These are phyloP conservation scores for Heterocephalus glaber DNA, from an alignment of 2,113 vertebrate genomes.

Conservation along the genomic window DNA sequence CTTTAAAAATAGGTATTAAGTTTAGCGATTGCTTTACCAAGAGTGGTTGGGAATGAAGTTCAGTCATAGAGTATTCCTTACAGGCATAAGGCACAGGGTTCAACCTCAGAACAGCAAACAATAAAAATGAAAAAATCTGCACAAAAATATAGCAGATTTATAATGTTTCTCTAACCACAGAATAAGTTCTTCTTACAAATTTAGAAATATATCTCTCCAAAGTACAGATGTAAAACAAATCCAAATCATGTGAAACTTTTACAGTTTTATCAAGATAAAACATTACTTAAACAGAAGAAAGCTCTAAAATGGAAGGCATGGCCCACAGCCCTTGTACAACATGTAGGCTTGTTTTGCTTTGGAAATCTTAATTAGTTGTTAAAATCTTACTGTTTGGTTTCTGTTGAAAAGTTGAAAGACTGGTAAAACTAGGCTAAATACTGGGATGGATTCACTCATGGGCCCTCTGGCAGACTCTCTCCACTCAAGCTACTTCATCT, in stretches of 20 bases:
- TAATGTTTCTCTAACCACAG: neutral
- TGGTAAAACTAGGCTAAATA: neutral
- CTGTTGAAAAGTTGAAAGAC: neutral
- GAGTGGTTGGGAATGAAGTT: neutral
- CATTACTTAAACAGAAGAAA: neutral
- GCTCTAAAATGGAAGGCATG: neutral
- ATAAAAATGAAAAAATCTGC: neutral
- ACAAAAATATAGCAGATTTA: conserved; percentile 20
- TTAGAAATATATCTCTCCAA: conserved; percentile 20
- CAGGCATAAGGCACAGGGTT: neutral
- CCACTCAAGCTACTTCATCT: neutral
- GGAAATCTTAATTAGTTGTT: neutral
- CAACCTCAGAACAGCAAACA: neutral
- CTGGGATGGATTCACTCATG: neutral
- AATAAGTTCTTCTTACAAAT: neutral
- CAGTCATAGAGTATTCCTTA: neutral
- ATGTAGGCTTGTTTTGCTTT: neutral
- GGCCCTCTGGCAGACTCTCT: neutral
- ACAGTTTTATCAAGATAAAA: conserved; percentile 61
- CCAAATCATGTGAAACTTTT: conserved; percentile 50
- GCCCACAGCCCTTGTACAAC: neutral
- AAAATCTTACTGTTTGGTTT: conserved; percentile 16
- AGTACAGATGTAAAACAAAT: conserved; percentile 65
- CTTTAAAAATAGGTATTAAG: neutral
- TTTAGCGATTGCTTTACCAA: neutral